Conservation (phyloP, 2,113 vertebrate species). For the Petrocephalus microphthalmus region DNA sequence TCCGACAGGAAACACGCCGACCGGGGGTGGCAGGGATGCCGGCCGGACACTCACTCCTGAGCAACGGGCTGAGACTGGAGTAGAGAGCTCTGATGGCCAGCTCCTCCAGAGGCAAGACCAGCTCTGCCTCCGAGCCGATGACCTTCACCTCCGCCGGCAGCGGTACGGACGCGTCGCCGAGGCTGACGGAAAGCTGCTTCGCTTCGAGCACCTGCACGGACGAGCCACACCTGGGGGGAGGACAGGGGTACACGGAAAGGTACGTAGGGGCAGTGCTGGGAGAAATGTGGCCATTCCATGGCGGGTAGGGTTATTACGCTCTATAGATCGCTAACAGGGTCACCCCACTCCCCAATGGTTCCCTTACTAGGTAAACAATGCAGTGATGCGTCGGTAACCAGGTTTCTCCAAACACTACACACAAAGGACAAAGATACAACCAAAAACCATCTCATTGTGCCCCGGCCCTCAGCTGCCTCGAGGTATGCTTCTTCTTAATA, state of each 20-base stretch:
- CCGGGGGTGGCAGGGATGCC: background rate
- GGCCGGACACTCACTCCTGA: constrained; percentile 59
- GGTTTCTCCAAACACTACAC: background rate
- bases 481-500: background rate
- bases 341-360: background rate
- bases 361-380: background rate
- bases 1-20: background rate
- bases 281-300: background rate
- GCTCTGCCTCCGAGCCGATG: constrained; percentile 72
- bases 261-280: background rate
- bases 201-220: constrained; percentile 61
- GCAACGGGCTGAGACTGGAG: constrained; percentile 50
- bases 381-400: background rate
- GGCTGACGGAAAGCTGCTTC: constrained; percentile 66
- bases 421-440: background rate
- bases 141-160: constrained; percentile 86
- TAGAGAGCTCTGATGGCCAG: constrained; percentile 79
- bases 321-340: background rate
- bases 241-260: background rate
- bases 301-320: background rate
- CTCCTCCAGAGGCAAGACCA: constrained; percentile 83
- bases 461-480: background rate
- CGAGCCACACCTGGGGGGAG: constrained; percentile 77
- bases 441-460: background rate
- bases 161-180: constrained; percentile 67